Evolutionary conservation across 2,113 vertebrate genomes (phyloP).

Genomic region (Lepisosteus osseus): DNA sequence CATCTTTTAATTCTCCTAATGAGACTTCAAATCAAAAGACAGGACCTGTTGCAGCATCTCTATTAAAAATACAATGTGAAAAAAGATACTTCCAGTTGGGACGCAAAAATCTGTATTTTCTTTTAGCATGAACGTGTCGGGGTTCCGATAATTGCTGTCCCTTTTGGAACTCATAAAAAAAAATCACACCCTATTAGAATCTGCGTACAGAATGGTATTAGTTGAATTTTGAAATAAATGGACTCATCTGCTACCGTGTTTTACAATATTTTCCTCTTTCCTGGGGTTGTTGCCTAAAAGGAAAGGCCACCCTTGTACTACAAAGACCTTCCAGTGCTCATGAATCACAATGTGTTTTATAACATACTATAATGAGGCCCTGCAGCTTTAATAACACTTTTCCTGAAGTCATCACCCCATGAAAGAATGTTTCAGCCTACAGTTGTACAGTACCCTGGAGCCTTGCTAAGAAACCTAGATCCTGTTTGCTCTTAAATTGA

Average conservation of each 20-base stretch:
- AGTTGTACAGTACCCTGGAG: not conserved
- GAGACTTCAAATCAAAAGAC: not conserved
- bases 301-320: conserved; percentile 17
- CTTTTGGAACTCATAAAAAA: not conserved
- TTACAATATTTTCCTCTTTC: conserved; percentile 1
- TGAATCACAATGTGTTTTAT: conserved; percentile 6
- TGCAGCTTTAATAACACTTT: not conserved
- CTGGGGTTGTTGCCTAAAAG: conserved; percentile 11
- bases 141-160: not conserved
- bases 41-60: not conserved
- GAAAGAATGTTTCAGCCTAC: not conserved
- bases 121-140: not conserved
- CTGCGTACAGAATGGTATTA: not conserved
- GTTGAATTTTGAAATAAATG: too few relatives aligned
- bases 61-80: not conserved
- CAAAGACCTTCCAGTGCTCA: not conserved
- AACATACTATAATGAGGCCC: conserved; percentile 7
- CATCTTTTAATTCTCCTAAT: not conserved
- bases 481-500: not conserved
- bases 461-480: not conserved
- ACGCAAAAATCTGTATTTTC: not conserved
- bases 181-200: not conserved
- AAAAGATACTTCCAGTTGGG: not conserved
- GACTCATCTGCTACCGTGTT: not conserved
- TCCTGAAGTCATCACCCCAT: not conserved